Evolutionary conservation across 2,113 vertebrate genomes (phyloP).

Genomic region (Anthoscopus minutus): DNA sequence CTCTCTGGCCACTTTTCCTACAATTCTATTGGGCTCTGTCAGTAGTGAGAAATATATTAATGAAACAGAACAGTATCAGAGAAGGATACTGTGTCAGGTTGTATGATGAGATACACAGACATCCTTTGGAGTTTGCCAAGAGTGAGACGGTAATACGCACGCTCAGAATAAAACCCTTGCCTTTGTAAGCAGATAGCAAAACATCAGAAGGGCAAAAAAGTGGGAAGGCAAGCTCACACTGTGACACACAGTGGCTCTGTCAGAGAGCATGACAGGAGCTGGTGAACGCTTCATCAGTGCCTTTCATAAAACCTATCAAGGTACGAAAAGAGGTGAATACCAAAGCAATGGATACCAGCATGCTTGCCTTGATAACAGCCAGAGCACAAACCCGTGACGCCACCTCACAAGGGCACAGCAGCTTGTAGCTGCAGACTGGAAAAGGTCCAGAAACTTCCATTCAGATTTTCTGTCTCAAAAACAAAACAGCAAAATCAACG

Average conservation of each 20-base stretch:
- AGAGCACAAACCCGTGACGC: neutral
- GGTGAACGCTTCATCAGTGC: neutral
- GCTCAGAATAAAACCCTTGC: neutral
- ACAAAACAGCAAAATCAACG: neutral
- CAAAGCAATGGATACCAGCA: accelerated
- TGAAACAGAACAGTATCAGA: slow-evolving; percentile 7
- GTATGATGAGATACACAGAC: slow-evolving; percentile 13
- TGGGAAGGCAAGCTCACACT: neutral
- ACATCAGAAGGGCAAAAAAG: neutral
- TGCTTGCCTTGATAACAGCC: neutral
- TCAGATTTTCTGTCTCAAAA: neutral
- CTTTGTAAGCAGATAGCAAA: neutral
- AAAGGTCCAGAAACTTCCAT: neutral
- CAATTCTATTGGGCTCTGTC: neutral
- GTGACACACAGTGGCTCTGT: neutral
- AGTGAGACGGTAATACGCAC: neutral
- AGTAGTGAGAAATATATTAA: slow-evolving; percentile 13
- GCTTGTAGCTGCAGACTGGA: neutral
- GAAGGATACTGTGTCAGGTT: neutral
- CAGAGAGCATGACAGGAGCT: neutral
- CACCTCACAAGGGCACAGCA: neutral
- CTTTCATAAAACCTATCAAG: slow-evolving; percentile 1
- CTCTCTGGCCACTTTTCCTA: neutral
- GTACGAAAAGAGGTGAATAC: neutral
- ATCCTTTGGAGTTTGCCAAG: neutral